phyloP scores from a whole-genome alignment of 2,888 invertebrate species.

The Eustalomyia histrio region DNA sequence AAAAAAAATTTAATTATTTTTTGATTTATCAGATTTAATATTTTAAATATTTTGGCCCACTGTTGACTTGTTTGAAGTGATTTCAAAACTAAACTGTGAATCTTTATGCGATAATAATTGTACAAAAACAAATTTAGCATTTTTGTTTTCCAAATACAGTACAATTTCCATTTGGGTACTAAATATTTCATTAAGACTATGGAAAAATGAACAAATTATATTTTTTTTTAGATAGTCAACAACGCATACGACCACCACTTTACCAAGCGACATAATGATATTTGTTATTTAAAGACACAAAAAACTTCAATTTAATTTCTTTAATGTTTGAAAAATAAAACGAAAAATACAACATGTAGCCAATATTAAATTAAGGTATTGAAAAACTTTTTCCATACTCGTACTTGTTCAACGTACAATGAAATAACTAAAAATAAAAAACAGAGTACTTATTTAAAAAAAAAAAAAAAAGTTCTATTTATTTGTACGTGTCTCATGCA shows the following conservation, averaged over 20 bases:
- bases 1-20: too few relatives aligned
- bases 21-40: too few relatives aligned
- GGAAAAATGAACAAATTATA: not conserved
- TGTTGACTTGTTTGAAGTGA: too few relatives aligned
- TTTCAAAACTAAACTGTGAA: too few relatives aligned
- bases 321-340: slow-evolving; percentile 30
- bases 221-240: slow-evolving; percentile 6
- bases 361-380: slow-evolving; percentile 56
- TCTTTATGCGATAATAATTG: too few relatives aligned
- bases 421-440: not conserved
- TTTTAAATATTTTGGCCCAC: too few relatives aligned
- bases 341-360: slow-evolving; percentile 46
- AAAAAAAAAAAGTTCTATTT: slow-evolving; percentile 23
- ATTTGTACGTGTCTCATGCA: slow-evolving; percentile 61
- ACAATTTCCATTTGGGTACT: slow-evolving; percentile 24
- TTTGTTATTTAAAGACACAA: slow-evolving; percentile 25
- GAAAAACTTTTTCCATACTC: slow-evolving; percentile 7
- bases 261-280: slow-evolving; percentile 10
- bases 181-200: not conserved
- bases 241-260: slow-evolving; percentile 25
- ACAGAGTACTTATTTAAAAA: slow-evolving; percentile 14
- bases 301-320: slow-evolving; percentile 37
- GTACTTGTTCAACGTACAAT: not conserved
- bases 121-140: too few relatives aligned
- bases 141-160: too few relatives aligned